Base-by-base conservation (phyloP, 2,888 invertebrate species). In the Chrysolina oricalcia region DNA sequence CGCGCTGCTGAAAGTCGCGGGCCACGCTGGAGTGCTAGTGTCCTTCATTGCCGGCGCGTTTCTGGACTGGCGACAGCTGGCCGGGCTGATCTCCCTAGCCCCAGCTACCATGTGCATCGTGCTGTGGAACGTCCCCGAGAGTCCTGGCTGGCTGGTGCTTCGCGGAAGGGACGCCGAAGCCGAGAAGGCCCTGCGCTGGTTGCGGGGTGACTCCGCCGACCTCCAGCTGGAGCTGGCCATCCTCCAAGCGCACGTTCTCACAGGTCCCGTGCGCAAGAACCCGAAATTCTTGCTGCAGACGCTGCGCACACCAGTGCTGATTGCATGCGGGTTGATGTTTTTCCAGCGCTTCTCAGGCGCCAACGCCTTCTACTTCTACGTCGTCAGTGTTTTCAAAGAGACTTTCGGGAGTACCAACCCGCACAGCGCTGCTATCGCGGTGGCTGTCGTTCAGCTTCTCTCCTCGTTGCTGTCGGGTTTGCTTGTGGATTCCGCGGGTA, bases 321-420 rank as follows among this genome's bases (percentile, higher is more conserved):
- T 97, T 70, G 95, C 96, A 1, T 94, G 96, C 85, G 94, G 95
- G 21, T 90, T 97, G 80, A 97, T 97, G 96, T 93, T 96, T 89
- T 96, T 97, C 86, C 97, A 97, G 86, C 92, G 97, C 74, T 94
- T 94, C 84, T 94, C 94, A 53, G 96, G 96, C 15, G 96, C 95
- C 46, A 95, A 95, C 83, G 94, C 95, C 64, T 96, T 96, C 87
- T 94, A 94, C 81, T 95, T 95, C 87, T 96, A 96, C 88, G 95
- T 95, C 65, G 96, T 96, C 13, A 93, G 94, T 72, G 97, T 97
- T 83, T 96, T 97, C 87, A 91, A 95, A 79, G 94, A 94, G 87
- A 96, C 97, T 21, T 94, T 95, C 79, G 93, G 93, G 41, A 93
- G 93, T 9, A 93, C 95, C 89, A 94, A 95, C 85, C 95, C 96